Base-by-base conservation (phyloP, 2,888 invertebrate genomes). In the Rhyacophila evoluta region DNA sequence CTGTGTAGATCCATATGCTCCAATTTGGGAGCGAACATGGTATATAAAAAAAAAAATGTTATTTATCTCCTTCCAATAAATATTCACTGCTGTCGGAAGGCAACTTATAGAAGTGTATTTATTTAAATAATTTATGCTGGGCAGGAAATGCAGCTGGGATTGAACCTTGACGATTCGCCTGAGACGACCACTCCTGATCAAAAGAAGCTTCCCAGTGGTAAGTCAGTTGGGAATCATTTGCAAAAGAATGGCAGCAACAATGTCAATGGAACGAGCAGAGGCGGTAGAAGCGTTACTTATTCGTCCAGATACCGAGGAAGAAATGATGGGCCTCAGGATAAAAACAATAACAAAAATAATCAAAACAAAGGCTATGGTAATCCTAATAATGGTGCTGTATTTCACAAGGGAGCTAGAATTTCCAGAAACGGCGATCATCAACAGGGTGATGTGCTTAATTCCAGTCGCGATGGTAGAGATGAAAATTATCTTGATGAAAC, bases 111-210 rank as follows among this genome's bases (percentile, higher is more conserved):
- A n/a, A n/a, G n/a, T n/a, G n/a, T n/a, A n/a, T n/a, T n/a, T n/a
- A n/a, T n/a, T n/a, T n/a, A n/a, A n/a, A n/a, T n/a, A n/a, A n/a
- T 11, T 38, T 19, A 41, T 70, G 27, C 27, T 73, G n/a, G n/a
- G 3, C 19, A 82, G 82, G 82, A 82, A 37, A 39, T 82, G 74
- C 82, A 82, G 29, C 72, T 78, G 3, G 79, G 74, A 37, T 27
- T 82, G 5, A 55, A 27, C 8, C 36, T 82, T 3, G 81, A 81
- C 4, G 82, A 82, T 36, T 74, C 75, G 10, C 72, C 78, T 36
- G 73, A 72, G 28, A 55, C 41, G 15, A 29, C 25, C 19, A 25
- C 39, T 10, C 55, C 79, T 0, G 74, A 76, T 10, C 69, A 81
- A 33, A 75, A 75, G 37, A 76, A 82, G 41, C 72, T 68, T 27